These are phyloP conservation scores for Apocrypta bakeri DNA, from an alignment of 1,140 invertebrate genomes.

Conservation along the genomic window DNA sequence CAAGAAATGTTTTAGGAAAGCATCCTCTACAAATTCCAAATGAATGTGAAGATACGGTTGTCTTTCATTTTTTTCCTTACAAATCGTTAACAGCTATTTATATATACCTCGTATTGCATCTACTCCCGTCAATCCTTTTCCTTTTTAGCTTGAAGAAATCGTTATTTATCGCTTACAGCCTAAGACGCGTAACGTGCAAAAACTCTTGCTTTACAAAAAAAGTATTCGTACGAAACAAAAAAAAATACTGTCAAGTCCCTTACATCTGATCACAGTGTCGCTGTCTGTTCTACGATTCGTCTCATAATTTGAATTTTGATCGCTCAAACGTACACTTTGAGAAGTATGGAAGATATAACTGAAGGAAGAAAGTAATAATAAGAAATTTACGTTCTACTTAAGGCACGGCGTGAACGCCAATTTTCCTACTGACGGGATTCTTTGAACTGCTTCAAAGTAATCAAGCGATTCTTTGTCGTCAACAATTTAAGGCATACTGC, in stretches of 20 bases:
- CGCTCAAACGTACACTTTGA: slow-evolving; percentile 38
- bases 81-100: slow-evolving; percentile 20
- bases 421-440: slow-evolving; percentile 3
- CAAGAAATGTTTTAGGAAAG: slow-evolving; percentile 13
- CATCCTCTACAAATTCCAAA: slow-evolving; percentile 19
- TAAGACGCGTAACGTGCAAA: slow-evolving; percentile 47
- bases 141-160: slow-evolving; percentile 48
- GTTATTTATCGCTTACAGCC: slow-evolving; percentile 48
- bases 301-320: slow-evolving; percentile 48
- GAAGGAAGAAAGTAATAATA: slow-evolving; percentile 31
- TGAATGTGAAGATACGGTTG: not conserved
- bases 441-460: not conserved
- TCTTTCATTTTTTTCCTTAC: not conserved
- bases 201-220: slow-evolving; percentile 49
- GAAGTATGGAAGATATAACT: slow-evolving; percentile 31
- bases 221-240: slow-evolving; percentile 46
- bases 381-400: slow-evolving; percentile 34
- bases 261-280: slow-evolving; percentile 54
- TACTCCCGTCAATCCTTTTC: slow-evolving; percentile 44
- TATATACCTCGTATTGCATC: slow-evolving; percentile 45
- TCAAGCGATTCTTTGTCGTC: not conserved
- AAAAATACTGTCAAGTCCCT: slow-evolving; percentile 53
- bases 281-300: slow-evolving; percentile 50
- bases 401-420: slow-evolving; percentile 51
- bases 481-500: not conserved